A percentile compares a stretch with the other conserved stretches of the same genome.
These are phyloP conservation scores for Orchestes rusci DNA, from an alignment of 2,888 invertebrate species.

Conservation along the genomic window DNA sequence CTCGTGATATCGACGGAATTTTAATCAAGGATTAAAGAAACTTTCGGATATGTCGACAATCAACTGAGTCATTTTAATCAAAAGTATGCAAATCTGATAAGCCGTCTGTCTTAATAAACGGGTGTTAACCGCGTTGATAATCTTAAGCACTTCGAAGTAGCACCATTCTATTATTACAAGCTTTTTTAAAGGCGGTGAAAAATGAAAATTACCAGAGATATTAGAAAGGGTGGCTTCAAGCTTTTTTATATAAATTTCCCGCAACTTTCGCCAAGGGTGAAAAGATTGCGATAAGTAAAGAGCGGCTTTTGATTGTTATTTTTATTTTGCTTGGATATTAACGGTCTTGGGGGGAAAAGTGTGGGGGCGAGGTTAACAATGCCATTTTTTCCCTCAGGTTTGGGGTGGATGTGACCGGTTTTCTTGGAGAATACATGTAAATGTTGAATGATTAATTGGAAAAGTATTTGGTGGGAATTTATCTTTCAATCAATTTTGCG, in stretches of 20 bases:
- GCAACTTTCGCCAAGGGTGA: conserved; percentile 18
- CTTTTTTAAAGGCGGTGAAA: conserved; percentile 18
- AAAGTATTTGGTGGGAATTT: too few species aligned
- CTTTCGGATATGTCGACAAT: too few species aligned
- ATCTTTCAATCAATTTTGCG: too few species aligned
- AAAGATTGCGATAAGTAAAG: conserved; percentile 20
- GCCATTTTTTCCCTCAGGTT: too few species aligned
- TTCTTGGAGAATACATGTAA: too few species aligned
- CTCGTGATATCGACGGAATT: too few species aligned
- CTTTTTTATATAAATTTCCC: conserved; percentile 22
- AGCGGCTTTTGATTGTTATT: conserved; percentile 21
- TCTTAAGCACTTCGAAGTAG: conserved; percentile 18
- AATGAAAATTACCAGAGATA: conserved; percentile 25
- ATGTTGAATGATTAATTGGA: too few species aligned
- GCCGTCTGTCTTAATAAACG: conserved; percentile 18
- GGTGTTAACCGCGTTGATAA: conserved; percentile 22
- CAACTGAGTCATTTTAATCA: too few species aligned
- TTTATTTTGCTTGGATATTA: conserved; percentile 22
- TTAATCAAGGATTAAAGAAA: too few species aligned
- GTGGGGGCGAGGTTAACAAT: too few species aligned
- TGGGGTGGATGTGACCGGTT: too few species aligned
- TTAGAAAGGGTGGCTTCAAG: conserved; percentile 21
- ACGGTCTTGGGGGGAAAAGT: conserved; percentile 10
- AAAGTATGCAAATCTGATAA: too few species aligned
- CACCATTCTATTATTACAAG: conserved; percentile 19